phyloP scores from a whole-genome alignment of 2,113 vertebrate genomes.

The Leptodactylus fuscus region DNA sequence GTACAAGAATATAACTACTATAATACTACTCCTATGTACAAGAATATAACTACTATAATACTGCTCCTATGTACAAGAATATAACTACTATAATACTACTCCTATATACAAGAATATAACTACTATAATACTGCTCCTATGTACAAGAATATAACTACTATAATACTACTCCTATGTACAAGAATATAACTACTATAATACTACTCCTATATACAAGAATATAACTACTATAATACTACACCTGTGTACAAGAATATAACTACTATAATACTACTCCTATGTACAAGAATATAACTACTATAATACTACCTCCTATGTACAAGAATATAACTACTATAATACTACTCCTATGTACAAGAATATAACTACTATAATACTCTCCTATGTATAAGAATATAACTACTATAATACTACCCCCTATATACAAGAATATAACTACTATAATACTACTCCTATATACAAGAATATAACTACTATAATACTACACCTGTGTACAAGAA shows the following conservation, averaged over 20 bases:
- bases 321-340: constrained; percentile 6
- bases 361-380: constrained; percentile 2
- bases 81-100: too few relatives aligned
- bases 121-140: too few relatives aligned
- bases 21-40: too few relatives aligned
- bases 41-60: too few relatives aligned
- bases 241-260: neutral
- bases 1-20: too few relatives aligned
- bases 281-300: constrained; percentile 11
- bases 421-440: neutral
- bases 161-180: too few relatives aligned
- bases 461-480: constrained; percentile 7
- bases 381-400: constrained; percentile 4
- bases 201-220: too few relatives aligned
- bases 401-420: neutral
- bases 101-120: too few relatives aligned
- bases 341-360: neutral
- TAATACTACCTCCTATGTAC: neutral
- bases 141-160: too few relatives aligned
- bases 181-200: too few relatives aligned
- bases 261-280: neutral
- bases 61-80: too few relatives aligned
- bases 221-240: neutral
- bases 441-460: neutral
- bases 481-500: neutral